These are phyloP conservation scores for Anadara kagoshimensis DNA, from an alignment of 1,140 invertebrate species.

Conservation along the genomic window DNA sequence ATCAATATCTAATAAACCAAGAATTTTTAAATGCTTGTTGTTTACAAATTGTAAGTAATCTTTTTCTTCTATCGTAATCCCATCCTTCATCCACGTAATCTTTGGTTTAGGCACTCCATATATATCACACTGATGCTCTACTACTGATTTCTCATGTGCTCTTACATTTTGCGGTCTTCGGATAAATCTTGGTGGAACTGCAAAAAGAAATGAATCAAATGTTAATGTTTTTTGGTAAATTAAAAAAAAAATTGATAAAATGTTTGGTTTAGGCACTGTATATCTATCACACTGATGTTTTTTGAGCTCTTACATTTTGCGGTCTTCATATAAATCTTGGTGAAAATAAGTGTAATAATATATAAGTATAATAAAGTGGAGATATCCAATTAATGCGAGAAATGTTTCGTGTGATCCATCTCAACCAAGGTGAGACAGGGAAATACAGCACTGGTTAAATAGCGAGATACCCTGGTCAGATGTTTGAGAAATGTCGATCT, in stretches of 20 bases:
- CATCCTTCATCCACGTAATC: conserved; percentile 94
- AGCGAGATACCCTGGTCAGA: too few relatives aligned
- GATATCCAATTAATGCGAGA: too few relatives aligned
- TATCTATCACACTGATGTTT: conserved; percentile 90
- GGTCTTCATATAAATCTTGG: too few relatives aligned
- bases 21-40: conserved; percentile 87
- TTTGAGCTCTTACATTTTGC: conserved; percentile 82
- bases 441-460: too few relatives aligned
- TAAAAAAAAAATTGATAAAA: conserved; percentile 86
- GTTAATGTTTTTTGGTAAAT: too few relatives aligned
- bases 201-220: conserved; percentile 8
- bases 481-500: too few relatives aligned
- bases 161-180: conserved; percentile 82
- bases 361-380: too few relatives aligned
- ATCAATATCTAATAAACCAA: conserved; percentile 91
- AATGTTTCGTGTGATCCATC: too few relatives aligned
- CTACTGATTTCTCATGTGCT: conserved; percentile 88
- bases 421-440: too few relatives aligned
- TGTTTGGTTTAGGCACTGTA: conserved; percentile 86
- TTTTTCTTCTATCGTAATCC: conserved; percentile 88
- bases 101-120: conserved; percentile 88
- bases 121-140: conserved; percentile 90
- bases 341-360: too few relatives aligned
- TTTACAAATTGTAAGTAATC: conserved; percentile 88
- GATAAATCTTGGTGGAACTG: conserved; percentile 86